Base-by-base conservation (phyloP, 2,113 vertebrate genomes). In the Chloebia gouldiae region DNA sequence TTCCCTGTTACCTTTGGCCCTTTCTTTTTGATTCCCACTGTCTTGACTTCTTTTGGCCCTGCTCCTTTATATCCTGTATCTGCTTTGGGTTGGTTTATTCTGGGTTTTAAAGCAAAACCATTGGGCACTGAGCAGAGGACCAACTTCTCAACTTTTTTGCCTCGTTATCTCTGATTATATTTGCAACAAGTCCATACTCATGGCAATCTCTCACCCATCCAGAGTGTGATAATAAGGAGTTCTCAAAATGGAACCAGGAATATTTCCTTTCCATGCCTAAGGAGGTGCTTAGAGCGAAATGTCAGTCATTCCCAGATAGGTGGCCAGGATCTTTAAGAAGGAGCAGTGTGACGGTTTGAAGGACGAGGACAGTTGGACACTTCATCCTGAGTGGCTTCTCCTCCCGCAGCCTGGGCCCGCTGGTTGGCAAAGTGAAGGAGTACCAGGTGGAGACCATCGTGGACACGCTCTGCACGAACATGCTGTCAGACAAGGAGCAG, bases 371-470 rank as follows among this genome's bases (percentile, higher is more conserved):
- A 30, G 31, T 45, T 54, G 64, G 35, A 63, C 44, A 23, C 44
- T 13, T 61, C 31, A 13, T 66, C 28, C 57, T 71, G 53, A 35
- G 20, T 28, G 49, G 9, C 39, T 42, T 83, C 61, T 81, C 56
- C 35, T 57, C 81, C n/a, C 4, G 0, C 93, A 99, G 99, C 76
- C 97, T 99, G 97, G 99, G 99, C 14, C 99, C 99, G 3, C 97
- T 99, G 96, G 98, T 99, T 96, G 98, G 98, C 81, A 99, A 99
- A 47, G 99, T 99, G 97, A 99, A 99, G 96, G 99, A 99, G 92
- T 98, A 98, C 95, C 99, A 99, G 97, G 99, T 99, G 93, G 99
- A 99, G 97, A 98, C 97, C 15, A 99, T 99, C 15, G 99, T 99
- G 98, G 99, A 99, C 7, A 97, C 98, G 0, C 98, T 99, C 14